These are phyloP conservation scores for Ophonus ardosiacus DNA, from an alignment of 2,888 invertebrate genomes.

Conservation along the genomic window DNA sequence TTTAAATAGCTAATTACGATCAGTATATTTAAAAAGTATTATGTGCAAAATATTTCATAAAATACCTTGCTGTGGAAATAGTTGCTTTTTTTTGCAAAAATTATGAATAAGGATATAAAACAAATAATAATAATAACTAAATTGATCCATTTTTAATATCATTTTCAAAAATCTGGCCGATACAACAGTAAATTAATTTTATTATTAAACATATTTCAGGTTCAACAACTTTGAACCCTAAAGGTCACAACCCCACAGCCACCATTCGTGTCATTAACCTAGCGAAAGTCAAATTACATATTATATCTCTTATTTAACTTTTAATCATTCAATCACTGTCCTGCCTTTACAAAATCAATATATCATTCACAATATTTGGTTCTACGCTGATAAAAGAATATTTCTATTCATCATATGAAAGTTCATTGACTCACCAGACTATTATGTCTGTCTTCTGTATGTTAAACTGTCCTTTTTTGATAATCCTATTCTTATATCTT, in stretches of 20 bases:
- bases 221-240: slow-evolving; percentile 22
- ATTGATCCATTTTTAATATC: no score
- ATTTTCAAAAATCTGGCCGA: no score
- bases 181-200: background rate
- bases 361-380: background rate
- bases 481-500: background rate
- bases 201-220: background rate
- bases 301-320: background rate
- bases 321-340: background rate
- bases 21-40: no score
- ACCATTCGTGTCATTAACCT: slow-evolving; percentile 30
- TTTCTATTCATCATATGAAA: background rate
- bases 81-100: no score
- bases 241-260: slow-evolving; percentile 13
- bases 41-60: no score
- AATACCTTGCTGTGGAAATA: no score
- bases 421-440: no score
- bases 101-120: no score
- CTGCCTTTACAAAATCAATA: background rate
- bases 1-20: no score
- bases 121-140: no score
- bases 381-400: background rate
- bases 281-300: slow-evolving; percentile 10
- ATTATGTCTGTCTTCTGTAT: no score
- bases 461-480: no score